Evolutionary conservation across 2,888 invertebrate genomes (phyloP), one percentile per base, ranked within the genome.

Genomic region (Theodoxus fluviatilis): DNA sequence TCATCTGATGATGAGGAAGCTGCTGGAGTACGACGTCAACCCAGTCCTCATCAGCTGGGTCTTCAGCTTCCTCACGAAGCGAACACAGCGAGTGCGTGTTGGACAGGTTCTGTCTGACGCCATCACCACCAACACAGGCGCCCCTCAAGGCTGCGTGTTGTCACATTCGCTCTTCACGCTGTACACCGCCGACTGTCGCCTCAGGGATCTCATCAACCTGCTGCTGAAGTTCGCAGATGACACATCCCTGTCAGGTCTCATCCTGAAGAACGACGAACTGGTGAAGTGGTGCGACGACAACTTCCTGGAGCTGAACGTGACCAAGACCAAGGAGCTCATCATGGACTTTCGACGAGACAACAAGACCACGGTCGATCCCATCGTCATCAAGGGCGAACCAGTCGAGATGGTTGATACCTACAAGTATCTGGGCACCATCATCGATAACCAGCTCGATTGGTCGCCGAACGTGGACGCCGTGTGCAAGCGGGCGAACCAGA

Each of bases 141-240:
- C 57, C 35, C 67, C 57, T 1, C 67, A 38, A 15, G 67, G 67
- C 12, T 37, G 67, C 18, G 55, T 57, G 25, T 31, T 67, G 18
- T 67, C 57, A 38, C 67, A 55, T 18, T 25, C 40, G 7, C 57
- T 67, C n/a, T 67, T 55, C 37, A 35, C 52, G 15, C 38, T 57
- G 2, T 57, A 52, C 57, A 67, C 52, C 3, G 52, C 35, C 15
- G 55, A 55, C 35, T 67, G 57, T 22, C 25, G 55, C 6, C n/a
- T 18, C 18, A 55, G 3, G 1, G 25, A 38, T 3, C 38, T 25
- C 28, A 12, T 2, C 3, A 57, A 35, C 9, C 25, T 57, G 37
- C 38, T 38, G 0, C 4, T 67, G 18, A 37, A 49, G 37, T 52
- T 35, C 37, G 37, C 25, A 12, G 37, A 67, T 18, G 49, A 67